Conservation (phyloP, 2,797 vertebrate genomes). For the Spinus pinus region DNA sequence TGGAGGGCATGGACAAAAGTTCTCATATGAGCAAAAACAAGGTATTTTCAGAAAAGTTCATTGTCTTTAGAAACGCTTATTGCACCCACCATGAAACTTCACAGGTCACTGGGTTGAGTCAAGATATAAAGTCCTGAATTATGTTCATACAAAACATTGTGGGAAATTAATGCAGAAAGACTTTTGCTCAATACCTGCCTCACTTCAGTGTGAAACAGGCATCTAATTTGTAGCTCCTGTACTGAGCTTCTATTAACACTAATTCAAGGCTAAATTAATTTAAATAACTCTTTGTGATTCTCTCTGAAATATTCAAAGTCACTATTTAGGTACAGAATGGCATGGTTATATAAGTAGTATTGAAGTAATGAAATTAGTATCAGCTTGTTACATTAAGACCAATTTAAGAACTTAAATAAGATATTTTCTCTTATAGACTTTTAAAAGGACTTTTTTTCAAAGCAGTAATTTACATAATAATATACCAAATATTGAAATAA, state of each 20-base stretch:
- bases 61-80: neutral
- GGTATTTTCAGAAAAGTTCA: neutral
- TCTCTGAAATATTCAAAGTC: neutral
- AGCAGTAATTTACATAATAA: neutral
- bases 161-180: neutral
- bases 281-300: neutral
- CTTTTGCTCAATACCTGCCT: neutral
- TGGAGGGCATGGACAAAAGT: neutral
- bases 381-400: neutral
- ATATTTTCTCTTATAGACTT: neutral
- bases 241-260: neutral
- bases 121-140: neutral
- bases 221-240: neutral
- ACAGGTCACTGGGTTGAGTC: neutral
- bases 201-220: neutral
- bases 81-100: neutral
- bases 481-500: neutral
- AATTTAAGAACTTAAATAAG: neutral
- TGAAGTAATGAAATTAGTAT: neutral
- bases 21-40: neutral
- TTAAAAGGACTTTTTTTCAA: neutral
- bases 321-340: neutral
- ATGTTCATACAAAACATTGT: neutral
- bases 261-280: neutral
- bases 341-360: neutral